Conservation (phyloP, 2,888 invertebrate species). For the Chouioia cunea region DNA sequence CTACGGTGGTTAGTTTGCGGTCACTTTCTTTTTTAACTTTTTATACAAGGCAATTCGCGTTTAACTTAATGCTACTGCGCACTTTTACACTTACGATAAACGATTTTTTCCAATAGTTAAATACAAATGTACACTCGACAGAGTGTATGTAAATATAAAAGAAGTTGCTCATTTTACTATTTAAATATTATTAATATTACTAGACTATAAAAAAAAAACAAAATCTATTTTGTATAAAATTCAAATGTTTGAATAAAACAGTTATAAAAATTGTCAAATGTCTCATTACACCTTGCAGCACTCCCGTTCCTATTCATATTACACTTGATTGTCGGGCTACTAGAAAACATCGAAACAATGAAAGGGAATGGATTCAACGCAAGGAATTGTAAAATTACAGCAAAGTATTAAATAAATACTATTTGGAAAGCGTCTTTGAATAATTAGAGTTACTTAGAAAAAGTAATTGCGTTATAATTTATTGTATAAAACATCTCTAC, state of each 20-base stretch:
- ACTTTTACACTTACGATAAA: slow-evolving; percentile 38
- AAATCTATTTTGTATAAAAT: slow-evolving; percentile 45
- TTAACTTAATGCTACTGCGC: slow-evolving; percentile 23
- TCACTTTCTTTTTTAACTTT: slow-evolving; percentile 20
- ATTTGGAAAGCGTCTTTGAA: no score
- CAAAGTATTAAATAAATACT: no score
- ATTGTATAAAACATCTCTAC: no score
- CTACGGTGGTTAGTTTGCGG: slow-evolving; percentile 6
- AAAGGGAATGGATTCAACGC: no score
- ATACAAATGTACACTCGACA: slow-evolving; percentile 7
- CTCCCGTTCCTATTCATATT: no score
- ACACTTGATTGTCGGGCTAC: no score
- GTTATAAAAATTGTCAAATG: slow-evolving; percentile 9
- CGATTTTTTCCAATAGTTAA: slow-evolving; percentile 13
- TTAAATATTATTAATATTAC: slow-evolving; percentile 25
- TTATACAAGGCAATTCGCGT: slow-evolving; percentile 20
- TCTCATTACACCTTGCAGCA: no score
- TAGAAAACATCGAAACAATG: no score
- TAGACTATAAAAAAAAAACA: slow-evolving; percentile 22
- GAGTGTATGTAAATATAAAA: slow-evolving; percentile 32
- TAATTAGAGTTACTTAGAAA: no score
- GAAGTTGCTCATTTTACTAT: slow-evolving; percentile 37
- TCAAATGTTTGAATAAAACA: slow-evolving; percentile 44
- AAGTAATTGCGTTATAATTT: no score
- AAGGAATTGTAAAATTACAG: no score